phyloP scores from a whole-genome alignment of 2,113 vertebrate species.

The Bolborhynchus lineola region DNA sequence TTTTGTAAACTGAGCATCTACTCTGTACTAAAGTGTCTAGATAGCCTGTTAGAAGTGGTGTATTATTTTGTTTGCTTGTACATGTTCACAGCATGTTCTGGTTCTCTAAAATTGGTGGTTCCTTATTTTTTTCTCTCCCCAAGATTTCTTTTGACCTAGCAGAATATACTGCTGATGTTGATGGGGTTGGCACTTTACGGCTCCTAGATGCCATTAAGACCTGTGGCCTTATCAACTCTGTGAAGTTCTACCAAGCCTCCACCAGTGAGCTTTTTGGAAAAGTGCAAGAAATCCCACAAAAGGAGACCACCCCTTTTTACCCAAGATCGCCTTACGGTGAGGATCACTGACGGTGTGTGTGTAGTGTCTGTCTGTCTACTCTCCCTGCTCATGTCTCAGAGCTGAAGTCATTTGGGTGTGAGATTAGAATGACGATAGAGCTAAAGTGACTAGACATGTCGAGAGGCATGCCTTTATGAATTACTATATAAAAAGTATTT shows the following conservation, averaged over 20 bases:
- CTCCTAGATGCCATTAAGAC: constrained; percentile 95
- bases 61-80: neutral
- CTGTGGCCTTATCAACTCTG: constrained; percentile 87
- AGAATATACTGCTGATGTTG: constrained; percentile 96
- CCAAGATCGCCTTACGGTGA: constrained; percentile 97
- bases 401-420: constrained; percentile 64
- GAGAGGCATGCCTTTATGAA: constrained; percentile 50
- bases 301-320: constrained; percentile 97
- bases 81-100: neutral
- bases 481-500: constrained; percentile 35
- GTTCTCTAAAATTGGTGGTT: neutral
- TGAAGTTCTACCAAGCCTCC: constrained; percentile 98
- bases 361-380: neutral
- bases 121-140: neutral
- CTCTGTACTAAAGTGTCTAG: neutral
- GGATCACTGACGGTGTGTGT: neutral
- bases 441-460: constrained; percentile 59
- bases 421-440: constrained; percentile 30
- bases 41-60: neutral
- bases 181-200: constrained; percentile 92
- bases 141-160: constrained; percentile 97
- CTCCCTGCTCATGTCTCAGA: constrained; percentile 55
- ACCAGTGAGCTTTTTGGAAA: constrained; percentile 98
- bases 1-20: constrained; percentile 16
- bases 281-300: constrained; percentile 97